Evolutionary conservation across 1,140 invertebrate genomes (phyloP).

Genomic region (Frieseomelitta varia): DNA sequence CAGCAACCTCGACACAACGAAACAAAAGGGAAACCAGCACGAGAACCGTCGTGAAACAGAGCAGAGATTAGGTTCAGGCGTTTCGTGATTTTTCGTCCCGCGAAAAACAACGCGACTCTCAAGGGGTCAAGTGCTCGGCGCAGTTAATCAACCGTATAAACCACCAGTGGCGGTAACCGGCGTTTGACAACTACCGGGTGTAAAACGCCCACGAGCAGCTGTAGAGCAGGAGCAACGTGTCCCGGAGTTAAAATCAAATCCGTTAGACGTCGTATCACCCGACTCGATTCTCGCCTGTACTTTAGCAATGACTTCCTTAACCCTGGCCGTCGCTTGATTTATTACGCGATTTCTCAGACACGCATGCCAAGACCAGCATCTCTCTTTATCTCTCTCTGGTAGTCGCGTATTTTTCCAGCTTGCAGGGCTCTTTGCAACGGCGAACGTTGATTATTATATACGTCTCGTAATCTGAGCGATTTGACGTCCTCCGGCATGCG

Average conservation of each 20-base stretch:
- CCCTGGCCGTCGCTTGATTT: constrained; percentile 32
- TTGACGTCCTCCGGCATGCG: not conserved
- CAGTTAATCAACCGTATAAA: constrained; percentile 50
- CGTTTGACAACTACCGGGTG: constrained; percentile 59
- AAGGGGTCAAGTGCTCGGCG: constrained; percentile 40
- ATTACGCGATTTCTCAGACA: constrained; percentile 14
- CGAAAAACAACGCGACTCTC: not conserved
- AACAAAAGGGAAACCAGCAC: not conserved
- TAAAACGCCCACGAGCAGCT: constrained; percentile 55
- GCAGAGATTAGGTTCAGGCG: not conserved
- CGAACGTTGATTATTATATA: not conserved
- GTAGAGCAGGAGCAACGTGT: constrained; percentile 47
- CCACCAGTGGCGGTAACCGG: constrained; percentile 33
- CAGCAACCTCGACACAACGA: no score
- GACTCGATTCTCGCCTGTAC: not conserved
- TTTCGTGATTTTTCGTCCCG: not conserved
- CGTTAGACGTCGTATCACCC: constrained; percentile 49
- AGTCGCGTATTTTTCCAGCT: constrained; percentile 4
- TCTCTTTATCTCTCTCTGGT: not conserved
- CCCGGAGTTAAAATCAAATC: constrained; percentile 55
- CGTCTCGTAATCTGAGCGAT: not conserved
- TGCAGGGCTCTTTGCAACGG: no score
- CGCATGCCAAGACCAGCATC: not conserved
- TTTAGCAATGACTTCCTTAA: constrained; percentile 30
- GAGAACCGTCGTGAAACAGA: not conserved